Evolutionary conservation across 2,888 invertebrate genomes (phyloP).

Genomic region (Leptinotarsa juncta): DNA sequence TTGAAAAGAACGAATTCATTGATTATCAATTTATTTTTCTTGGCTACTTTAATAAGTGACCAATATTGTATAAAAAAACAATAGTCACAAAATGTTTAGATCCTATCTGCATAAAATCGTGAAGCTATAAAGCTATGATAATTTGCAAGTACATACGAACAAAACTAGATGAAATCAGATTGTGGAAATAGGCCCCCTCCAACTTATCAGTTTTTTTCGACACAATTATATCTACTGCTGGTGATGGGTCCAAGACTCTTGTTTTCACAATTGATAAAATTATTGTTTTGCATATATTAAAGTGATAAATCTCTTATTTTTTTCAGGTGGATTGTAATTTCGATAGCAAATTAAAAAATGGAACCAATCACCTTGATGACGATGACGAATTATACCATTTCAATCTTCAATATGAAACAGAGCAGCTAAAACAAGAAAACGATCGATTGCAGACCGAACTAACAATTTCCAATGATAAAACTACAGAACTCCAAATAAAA

Average conservation of each 20-base stretch:
- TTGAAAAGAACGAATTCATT: too few relatives aligned
- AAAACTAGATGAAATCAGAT: too few relatives aligned
- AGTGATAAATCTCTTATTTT: neutral
- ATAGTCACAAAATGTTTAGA: too few relatives aligned
- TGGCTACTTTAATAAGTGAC: too few relatives aligned
- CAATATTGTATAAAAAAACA: too few relatives aligned
- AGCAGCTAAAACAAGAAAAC: slow-evolving; percentile 30
- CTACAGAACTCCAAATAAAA: slow-evolving; percentile 29
- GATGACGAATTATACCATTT: slow-evolving; percentile 19
- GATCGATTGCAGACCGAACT: slow-evolving; percentile 26
- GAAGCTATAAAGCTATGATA: too few relatives aligned
- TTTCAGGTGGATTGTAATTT: slow-evolving; percentile 35
- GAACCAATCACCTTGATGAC: slow-evolving; percentile 20
- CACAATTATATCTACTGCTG: neutral
- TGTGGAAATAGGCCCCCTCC: too few relatives aligned
- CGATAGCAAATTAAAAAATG: slow-evolving; percentile 32
- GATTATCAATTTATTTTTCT: too few relatives aligned
- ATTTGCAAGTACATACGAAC: too few relatives aligned
- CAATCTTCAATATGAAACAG: slow-evolving; percentile 29
- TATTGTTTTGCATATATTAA: neutral
- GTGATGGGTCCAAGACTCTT: too few relatives aligned
- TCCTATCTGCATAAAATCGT: too few relatives aligned
- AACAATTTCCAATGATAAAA: slow-evolving; percentile 13
- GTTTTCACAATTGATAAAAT: too few relatives aligned
- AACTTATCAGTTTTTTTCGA: neutral